Base-by-base conservation (phyloP, 2,888 invertebrate genomes). In the Chaitophorus viminalis region DNA sequence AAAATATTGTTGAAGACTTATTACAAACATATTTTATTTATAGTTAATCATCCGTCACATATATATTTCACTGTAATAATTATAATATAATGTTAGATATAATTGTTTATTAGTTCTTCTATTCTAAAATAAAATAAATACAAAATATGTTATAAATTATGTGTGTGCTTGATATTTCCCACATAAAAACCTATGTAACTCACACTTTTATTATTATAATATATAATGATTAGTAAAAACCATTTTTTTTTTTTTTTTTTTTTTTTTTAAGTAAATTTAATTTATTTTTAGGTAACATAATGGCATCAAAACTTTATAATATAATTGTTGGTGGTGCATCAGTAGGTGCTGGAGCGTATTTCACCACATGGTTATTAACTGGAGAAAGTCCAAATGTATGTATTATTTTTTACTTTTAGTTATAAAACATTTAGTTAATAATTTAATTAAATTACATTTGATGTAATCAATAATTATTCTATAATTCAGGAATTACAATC, bases 271-370 rank as follows among this genome's bases (percentile, higher is more conserved):
- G 36, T 36, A 21, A 4, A 72, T 46, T 33, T 74, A 46, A 33
- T 76, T 17, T 82, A 70, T 21, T 72, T 31, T 36, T 39, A 77
- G 76, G 65, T 39, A 74, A 84, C 46, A 89, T 70, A 29, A 90
- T 90, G 90, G 89, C 90, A 39, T 89, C 90, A 52, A 90, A 90
- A 84, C 85, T 91, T 5, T 90, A 90, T 76, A 90, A 90, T 89
- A 81, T 91, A 33, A 89, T 90, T 4, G 89, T 90, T 9, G 90
- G 90, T 46, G 90, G 90, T 29, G 77, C 90, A 14, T 90, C 90
- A 33, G 89, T 91, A 83, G 91, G 91, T 39, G 90, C 90, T 76
- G 90, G 91, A 33, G 90, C 90, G 21, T 90, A 90, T 79, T 76
- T 91, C 9, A 90, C 90, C 9, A 90, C 91, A 89, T 90, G 90